phyloP scores from a whole-genome alignment of 92 coral and sea anemone species.

The Parazoanthus swiftii region DNA sequence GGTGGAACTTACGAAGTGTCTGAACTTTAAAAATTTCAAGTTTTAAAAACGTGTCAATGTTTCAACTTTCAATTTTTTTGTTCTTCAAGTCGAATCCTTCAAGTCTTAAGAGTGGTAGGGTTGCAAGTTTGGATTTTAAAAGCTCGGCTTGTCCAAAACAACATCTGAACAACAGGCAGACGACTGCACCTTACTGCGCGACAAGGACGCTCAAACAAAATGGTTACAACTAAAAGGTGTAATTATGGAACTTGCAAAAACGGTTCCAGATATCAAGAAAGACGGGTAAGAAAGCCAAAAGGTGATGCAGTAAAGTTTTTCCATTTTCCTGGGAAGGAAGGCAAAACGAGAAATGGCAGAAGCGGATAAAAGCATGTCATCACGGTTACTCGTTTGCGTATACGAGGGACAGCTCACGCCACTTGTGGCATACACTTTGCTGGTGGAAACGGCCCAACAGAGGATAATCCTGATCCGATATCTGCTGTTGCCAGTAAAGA shows the following conservation, averaged over 20 bases:
- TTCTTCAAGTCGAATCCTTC: too few relatives aligned
- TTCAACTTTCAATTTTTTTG: background rate
- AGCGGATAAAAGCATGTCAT: conserved; percentile 57
- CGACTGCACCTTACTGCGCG: too few relatives aligned
- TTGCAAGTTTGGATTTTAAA: too few relatives aligned
- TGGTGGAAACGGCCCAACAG: conserved; percentile 61
- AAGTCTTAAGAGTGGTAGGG: too few relatives aligned
- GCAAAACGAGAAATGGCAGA: conserved; percentile 52
- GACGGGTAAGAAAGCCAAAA: conserved; percentile 52
- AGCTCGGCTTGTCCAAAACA: too few relatives aligned
- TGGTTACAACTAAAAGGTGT: conserved; percentile 60
- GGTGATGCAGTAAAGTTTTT: conserved; percentile 52
- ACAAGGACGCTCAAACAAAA: background rate
- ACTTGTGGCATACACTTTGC: conserved; percentile 59
- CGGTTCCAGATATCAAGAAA: conserved; percentile 55
- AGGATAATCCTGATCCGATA: conserved; percentile 49
- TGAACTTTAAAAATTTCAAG: background rate
- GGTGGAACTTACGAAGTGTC: background rate
- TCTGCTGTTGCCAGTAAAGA: conserved; percentile 60
- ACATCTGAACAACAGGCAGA: too few relatives aligned
- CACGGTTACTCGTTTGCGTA: conserved; percentile 56
- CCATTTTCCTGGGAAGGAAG: conserved; percentile 59
- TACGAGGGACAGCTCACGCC: conserved; percentile 50
- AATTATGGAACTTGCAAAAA: conserved; percentile 68
- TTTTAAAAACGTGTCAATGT: background rate